These are phyloP conservation scores for Acrossocheilus fasciatus DNA, from an alignment of 2,797 vertebrate genomes.

Conservation along the genomic window DNA sequence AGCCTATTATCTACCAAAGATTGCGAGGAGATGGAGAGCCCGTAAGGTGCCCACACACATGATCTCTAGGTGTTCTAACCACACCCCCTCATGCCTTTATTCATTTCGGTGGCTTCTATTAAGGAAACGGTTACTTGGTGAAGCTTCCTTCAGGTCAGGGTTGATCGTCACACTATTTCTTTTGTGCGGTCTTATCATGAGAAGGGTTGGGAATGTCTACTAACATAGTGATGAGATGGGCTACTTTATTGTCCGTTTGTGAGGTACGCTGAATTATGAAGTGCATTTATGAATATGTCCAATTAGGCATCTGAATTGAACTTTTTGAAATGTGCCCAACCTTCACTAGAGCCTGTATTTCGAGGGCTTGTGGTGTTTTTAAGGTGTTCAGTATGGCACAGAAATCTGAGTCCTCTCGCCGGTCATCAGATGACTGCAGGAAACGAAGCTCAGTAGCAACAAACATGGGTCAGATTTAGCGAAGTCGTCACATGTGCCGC, in stretches of 20 bases:
- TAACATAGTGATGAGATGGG: conserved; percentile 9
- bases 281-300: neutral
- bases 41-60: conserved; percentile 58
- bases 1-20: conserved; percentile 49
- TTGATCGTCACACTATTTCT: neutral
- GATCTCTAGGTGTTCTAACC: conserved; percentile 38
- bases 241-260: neutral
- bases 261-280: neutral
- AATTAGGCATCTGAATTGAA: neutral
- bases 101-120: conserved; percentile 43
- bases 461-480: conserved; percentile 32
- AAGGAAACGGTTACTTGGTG: conserved; percentile 7
- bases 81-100: conserved; percentile 16
- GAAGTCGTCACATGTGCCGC: conserved; percentile 11
- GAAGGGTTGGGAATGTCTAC: neutral
- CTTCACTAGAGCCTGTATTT: conserved; percentile 20
- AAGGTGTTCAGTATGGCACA: neutral
- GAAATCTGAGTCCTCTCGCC: conserved; percentile 5
- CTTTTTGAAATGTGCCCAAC: neutral
- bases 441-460: conserved; percentile 27
- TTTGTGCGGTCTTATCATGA: neutral
- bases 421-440: conserved; percentile 7
- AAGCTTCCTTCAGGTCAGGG: conserved; percentile 11
- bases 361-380: conserved; percentile 19
- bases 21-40: conserved; percentile 50